phyloP scores from a whole-genome alignment of 2,888 invertebrate genomes.

The Phyto melanocephala region DNA sequence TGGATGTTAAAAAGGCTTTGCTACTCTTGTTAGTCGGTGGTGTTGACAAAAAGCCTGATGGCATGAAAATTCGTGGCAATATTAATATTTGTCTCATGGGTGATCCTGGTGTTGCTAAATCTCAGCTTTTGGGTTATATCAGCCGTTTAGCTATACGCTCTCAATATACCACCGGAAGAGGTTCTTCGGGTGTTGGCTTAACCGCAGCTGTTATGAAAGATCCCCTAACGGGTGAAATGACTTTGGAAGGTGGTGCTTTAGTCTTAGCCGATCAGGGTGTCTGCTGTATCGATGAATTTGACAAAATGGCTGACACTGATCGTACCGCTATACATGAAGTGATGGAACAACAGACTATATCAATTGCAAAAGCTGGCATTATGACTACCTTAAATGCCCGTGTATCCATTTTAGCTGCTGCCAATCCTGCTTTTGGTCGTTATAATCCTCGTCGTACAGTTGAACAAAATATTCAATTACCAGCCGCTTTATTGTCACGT shows the following conservation, averaged over 20 bases:
- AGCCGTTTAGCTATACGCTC: slow-evolving; percentile 94
- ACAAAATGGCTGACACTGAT: slow-evolving; percentile 98
- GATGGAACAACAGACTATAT: slow-evolving; percentile 99
- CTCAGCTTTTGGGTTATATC: slow-evolving; percentile 96
- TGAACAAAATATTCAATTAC: slow-evolving; percentile 98
- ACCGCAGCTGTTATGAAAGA: slow-evolving; percentile 99
- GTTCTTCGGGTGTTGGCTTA: slow-evolving; percentile 98
- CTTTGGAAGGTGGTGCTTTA: slow-evolving; percentile 96
- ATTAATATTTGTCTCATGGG: slow-evolving; percentile 99
- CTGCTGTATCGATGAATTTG: slow-evolving; percentile 99
- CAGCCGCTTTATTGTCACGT: slow-evolving; percentile 96
- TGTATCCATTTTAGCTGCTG: slow-evolving; percentile 98
- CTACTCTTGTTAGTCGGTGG: slow-evolving; percentile 94
- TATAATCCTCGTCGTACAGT: slow-evolving; percentile 97
- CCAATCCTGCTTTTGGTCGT: slow-evolving; percentile 98
- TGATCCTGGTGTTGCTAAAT: slow-evolving; percentile 99
- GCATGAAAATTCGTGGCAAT: slow-evolving; percentile 98
- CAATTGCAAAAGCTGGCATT: slow-evolving; percentile 99
- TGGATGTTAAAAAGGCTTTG: slow-evolving; percentile 98
- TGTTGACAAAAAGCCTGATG: slow-evolving; percentile 92
- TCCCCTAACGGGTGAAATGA: slow-evolving; percentile 98
- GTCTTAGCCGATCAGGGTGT: slow-evolving; percentile 98
- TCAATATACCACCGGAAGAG: slow-evolving; percentile 97
- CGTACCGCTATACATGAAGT: slow-evolving; percentile 98
- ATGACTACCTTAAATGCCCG: slow-evolving; percentile 99